Evolutionary conservation across 2,113 vertebrate genomes (phyloP).

Genomic region (Polyodon spathula): DNA sequence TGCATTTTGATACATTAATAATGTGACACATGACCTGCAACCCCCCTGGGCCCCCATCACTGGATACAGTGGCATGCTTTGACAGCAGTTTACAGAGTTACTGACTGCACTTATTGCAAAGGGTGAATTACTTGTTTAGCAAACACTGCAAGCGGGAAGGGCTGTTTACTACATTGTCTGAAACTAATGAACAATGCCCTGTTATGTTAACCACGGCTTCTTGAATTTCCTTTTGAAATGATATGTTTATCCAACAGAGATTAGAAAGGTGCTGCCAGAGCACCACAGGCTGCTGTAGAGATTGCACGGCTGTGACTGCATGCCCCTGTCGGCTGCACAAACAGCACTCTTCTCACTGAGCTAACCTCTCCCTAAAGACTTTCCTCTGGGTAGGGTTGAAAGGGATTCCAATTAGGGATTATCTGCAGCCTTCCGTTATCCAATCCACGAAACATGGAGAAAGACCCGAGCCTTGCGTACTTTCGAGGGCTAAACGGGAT

Average conservation of each 20-base stretch:
- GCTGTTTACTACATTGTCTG: neutral
- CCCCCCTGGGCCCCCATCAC: neutral
- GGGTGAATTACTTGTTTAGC: neutral
- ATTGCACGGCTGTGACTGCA: no score
- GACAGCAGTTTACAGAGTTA: neutral
- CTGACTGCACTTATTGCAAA: neutral
- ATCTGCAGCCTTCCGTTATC: conserved; percentile 33
- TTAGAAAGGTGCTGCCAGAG: neutral
- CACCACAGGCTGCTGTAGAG: neutral
- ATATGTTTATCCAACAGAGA: neutral
- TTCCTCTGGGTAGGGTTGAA: no score
- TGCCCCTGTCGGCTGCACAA: no score
- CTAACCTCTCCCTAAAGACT: no score
- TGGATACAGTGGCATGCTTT: neutral
- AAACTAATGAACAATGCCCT: neutral
- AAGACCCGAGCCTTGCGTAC: conserved; percentile 28
- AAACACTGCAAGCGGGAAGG: conserved; percentile 1
- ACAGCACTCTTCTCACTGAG: no score
- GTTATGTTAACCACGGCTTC: no score
- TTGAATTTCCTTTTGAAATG: no score
- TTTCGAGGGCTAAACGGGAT: conserved; percentile 46
- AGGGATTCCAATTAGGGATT: conserved; percentile 43
- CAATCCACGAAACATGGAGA: conserved; percentile 31
- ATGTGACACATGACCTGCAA: neutral
- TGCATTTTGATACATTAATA: conserved; percentile 13